Evolutionary conservation across 2,888 invertebrate species (phyloP).

Genomic region (Drosophila niveifrons): DNA sequence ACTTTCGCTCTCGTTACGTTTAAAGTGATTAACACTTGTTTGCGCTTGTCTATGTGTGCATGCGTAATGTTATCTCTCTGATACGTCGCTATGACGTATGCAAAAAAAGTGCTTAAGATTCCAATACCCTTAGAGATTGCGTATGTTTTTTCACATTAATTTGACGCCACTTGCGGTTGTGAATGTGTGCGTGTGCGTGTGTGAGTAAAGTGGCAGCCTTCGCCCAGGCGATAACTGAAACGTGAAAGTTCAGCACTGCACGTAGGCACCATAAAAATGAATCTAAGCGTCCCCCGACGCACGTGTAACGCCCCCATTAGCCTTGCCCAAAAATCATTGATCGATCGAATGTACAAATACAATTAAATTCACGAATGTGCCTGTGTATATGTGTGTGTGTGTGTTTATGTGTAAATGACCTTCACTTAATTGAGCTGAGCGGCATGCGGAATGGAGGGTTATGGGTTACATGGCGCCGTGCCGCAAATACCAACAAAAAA

Average conservation of each 20-base stretch:
- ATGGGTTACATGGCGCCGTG: constrained; percentile 42
- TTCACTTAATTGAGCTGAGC: constrained; percentile 63
- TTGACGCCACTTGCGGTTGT: too few species aligned
- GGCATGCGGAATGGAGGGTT: constrained; percentile 49
- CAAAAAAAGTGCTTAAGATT: constrained; percentile 1
- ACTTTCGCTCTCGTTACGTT: constrained; percentile 49
- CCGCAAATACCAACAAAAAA: not conserved
- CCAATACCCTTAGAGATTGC: not conserved
- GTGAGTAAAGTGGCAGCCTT: constrained; percentile 52
- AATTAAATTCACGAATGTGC: not conserved
- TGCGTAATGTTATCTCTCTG: constrained; percentile 16
- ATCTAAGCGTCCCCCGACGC: constrained; percentile 56
- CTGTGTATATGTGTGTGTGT: constrained; percentile 6
- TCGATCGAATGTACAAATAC: constrained; percentile 52
- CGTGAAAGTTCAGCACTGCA: constrained; percentile 57
- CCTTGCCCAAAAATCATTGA: constrained; percentile 56
- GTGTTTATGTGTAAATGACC: constrained; percentile 53
- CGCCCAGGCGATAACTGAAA: constrained; percentile 49
- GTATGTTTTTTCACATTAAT: too few species aligned
- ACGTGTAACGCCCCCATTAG: constrained; percentile 66
- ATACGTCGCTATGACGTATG: constrained; percentile 26
- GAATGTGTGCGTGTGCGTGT: not conserved
- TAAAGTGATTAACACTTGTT: not conserved
- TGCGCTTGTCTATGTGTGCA: not conserved
- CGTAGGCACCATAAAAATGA: constrained; percentile 65